A percentile compares a stretch with the other conserved stretches of the same genome.
These are phyloP conservation scores for Rhinogobius similis DNA, from an alignment of 2,113 vertebrate genomes.

Conservation along the genomic window DNA sequence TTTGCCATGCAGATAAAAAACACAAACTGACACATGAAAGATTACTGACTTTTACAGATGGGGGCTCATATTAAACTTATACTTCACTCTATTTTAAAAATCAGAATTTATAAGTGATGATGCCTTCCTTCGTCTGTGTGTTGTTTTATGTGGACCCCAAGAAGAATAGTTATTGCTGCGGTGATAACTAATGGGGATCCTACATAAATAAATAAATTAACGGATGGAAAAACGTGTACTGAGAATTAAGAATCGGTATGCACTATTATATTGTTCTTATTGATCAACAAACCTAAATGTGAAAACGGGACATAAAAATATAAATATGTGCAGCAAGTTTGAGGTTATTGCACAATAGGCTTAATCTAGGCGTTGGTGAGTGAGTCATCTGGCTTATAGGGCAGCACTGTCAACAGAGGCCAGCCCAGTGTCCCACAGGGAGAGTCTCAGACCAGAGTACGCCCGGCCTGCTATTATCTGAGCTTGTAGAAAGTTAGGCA, in stretches of 20 bases:
- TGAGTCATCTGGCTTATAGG: conserved; percentile 55
- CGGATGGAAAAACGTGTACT: too few species aligned
- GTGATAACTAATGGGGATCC: too few species aligned
- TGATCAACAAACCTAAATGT: conserved; percentile 27
- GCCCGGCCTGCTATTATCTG: conserved; percentile 28
- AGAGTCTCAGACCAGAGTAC: conserved; percentile 33
- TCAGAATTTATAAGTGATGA: too few species aligned
- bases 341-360: conserved; percentile 35
- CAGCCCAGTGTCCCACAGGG: conserved; percentile 45
- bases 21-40: too few species aligned
- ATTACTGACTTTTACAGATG: background rate
- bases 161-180: too few species aligned
- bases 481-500: conserved; percentile 43
- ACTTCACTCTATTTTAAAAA: too few species aligned
- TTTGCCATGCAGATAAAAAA: too few species aligned
- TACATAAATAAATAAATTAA: too few species aligned
- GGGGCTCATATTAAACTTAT: background rate
- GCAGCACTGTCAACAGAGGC: conserved; percentile 56
- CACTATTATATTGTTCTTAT: too few species aligned
- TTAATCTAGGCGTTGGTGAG: conserved; percentile 30
- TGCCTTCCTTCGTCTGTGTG: too few species aligned
- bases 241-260: too few species aligned
- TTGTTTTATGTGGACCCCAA: too few species aligned
- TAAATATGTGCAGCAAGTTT: conserved; percentile 16
- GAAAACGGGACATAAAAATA: conserved; percentile 7